A percentile compares a stretch with the other conserved stretches of the same genome.
Evolutionary conservation across 2,888 invertebrate species (phyloP).

Genomic region (Dicyrtomina minuta): DNA sequence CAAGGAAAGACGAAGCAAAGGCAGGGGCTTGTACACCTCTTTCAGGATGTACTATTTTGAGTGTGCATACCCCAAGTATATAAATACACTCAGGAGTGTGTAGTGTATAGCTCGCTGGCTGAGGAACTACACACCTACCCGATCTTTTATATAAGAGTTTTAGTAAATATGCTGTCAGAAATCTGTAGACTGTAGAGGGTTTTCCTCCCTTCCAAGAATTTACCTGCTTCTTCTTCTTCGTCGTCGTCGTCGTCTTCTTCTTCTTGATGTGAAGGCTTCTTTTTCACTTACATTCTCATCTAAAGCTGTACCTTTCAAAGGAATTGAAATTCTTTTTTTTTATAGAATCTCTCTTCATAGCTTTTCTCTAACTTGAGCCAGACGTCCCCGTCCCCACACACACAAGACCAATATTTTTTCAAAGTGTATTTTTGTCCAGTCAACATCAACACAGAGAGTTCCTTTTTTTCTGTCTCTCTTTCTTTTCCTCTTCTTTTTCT

Average conservation of each 20-base stretch:
- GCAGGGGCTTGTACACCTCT: no score
- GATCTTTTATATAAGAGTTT: background rate
- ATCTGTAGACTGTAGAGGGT: background rate
- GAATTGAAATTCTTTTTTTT: constrained; percentile 13
- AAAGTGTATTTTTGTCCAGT: constrained; percentile 28
- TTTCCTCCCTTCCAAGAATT: constrained; percentile 26
- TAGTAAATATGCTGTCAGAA: no score
- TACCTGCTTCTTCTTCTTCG: no score
- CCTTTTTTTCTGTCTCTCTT: background rate
- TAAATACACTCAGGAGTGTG: background rate
- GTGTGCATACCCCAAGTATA: background rate
- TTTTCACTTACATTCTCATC: constrained; percentile 31
- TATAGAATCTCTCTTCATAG: constrained; percentile 11
- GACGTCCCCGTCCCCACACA: background rate
- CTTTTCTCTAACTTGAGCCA: constrained; percentile 4
- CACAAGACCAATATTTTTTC: constrained; percentile 20
- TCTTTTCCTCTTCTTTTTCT: background rate
- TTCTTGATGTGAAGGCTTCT: constrained; percentile 29
- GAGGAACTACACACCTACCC: constrained; percentile 1
- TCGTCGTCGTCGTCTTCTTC: no score
- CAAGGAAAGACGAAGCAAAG: no score
- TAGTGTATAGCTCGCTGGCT: background rate
- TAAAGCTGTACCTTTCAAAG: constrained; percentile 20
- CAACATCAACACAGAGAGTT: constrained; percentile 6
- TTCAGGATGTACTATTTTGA: background rate